Evolutionary conservation across 2,113 vertebrate species (phyloP), one percentile per base, ranked within the genome.

Genomic region (Sarotherodon lohbergeri): DNA sequence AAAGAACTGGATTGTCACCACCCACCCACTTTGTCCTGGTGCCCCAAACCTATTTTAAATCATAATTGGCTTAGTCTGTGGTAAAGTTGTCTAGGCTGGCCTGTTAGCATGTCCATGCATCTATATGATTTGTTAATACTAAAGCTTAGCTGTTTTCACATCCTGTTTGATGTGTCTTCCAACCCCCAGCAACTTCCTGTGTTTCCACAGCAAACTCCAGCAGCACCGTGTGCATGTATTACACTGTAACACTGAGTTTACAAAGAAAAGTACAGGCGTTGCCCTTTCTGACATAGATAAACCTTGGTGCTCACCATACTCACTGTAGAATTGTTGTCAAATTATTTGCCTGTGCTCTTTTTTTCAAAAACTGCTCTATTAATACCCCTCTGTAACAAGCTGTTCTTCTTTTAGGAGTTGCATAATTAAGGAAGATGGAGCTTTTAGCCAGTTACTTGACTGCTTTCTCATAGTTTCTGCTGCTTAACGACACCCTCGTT

Each of bases 171-270:
- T 90, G 81, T 86, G 84, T 95, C 93, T 95, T 95, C 95, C 94
- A 91, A 94, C 95, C 95, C 94, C 93, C 92, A 84, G 93, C 89
- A 89, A 86, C 91, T 96, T 96, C 96, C 96, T 96, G 95, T 90
- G 89, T 92, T 94, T 93, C 92, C 92, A 87, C 90, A 85, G 88
- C 86, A 87, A 91, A 92, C 84, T 91, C 87, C 87, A 85, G 85
- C 90, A 81, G 5, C 55, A 54, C 43, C 17, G 29, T 34, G 8
- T 87, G 73, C 86, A 87, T 52, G n/a, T 22, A 80, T 82, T 16
- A 3, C 34, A 22, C 22, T 10, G 4, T 17, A 71, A 54, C 48
- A 27, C 32, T 63, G 81, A 52, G 34, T 88, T 41, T 5, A 66
- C 80, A 24, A 10, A 61, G 55, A 68, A 17, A 34, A 59, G 16